Conservation (phyloP, 2,797 vertebrate genomes). For the Dendrocincla fuliginosa region DNA sequence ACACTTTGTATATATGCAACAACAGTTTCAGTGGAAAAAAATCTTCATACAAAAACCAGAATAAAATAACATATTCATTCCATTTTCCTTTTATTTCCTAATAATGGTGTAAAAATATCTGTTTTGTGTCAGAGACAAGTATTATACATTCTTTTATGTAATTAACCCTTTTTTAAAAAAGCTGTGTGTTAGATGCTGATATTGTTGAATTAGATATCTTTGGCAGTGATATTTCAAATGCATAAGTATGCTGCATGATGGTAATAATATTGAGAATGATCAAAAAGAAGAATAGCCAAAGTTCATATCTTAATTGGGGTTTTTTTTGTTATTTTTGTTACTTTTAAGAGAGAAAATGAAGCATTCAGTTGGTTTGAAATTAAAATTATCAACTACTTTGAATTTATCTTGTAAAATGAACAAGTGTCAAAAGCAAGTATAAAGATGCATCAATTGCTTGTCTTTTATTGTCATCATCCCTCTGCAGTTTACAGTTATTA, state of each 20-base stretch:
- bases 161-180: neutral
- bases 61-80: neutral
- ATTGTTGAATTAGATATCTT: neutral
- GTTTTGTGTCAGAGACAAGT: neutral
- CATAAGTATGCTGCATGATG: neutral
- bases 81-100: neutral
- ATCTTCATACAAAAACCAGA: neutral
- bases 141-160: neutral
- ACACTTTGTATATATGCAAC: neutral
- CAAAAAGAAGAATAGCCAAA: neutral
- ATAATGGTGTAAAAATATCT: neutral
- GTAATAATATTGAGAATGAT: neutral
- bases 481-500: neutral
- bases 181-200: neutral
- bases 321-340: neutral
- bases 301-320: rapidly evolving
- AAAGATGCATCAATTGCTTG: neutral
- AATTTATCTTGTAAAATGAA: neutral
- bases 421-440: neutral
- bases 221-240: neutral
- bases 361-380: neutral
- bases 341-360: neutral
- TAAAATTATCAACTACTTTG: neutral
- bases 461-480: neutral
- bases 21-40: neutral